Conservation (phyloP, 2,797 vertebrate genomes). For the Emys orbicularis region DNA sequence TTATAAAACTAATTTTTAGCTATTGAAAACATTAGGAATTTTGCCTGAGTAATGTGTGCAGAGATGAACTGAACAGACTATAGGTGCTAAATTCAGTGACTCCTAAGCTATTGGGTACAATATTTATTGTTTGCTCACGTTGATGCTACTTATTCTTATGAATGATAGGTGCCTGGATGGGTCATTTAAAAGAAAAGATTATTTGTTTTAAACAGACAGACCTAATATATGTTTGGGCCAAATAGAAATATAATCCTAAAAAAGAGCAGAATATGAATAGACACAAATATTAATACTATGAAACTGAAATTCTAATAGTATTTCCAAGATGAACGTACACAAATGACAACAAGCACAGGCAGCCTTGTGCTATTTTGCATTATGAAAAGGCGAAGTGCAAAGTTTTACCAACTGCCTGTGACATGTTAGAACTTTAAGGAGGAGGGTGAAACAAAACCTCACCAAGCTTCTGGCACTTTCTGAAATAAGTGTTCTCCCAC, state of each 20-base stretch:
- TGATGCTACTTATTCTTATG: neutral
- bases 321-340: neutral
- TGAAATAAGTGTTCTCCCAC: neutral
- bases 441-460: neutral
- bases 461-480: neutral
- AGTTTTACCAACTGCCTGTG: neutral
- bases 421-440: neutral
- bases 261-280: fast-evolving
- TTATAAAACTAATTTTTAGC: neutral
- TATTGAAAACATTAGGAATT: neutral
- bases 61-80: neutral
- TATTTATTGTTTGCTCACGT: neutral
- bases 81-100: neutral
- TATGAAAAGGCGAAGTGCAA: neutral
- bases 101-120: neutral
- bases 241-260: neutral
- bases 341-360: neutral
- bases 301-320: neutral
- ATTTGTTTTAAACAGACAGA: neutral
- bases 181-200: neutral
- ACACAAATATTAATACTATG: neutral
- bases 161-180: neutral
- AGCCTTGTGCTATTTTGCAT: neutral
- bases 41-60: neutral
- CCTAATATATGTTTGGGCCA: neutral